Conservation (phyloP, 1,140 invertebrate species). For the Oncopodura yosiiana region DNA sequence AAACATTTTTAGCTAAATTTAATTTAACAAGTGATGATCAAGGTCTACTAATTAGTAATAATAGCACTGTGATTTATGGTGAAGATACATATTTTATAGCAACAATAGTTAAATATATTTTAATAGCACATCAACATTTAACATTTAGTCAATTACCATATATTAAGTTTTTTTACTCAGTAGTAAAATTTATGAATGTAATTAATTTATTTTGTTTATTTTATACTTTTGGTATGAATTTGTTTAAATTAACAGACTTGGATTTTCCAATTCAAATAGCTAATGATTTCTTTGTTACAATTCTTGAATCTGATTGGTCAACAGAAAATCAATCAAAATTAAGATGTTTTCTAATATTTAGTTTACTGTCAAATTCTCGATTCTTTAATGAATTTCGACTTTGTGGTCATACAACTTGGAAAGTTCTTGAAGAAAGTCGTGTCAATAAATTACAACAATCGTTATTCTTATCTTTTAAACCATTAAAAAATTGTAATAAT, state of each 20-base stretch:
- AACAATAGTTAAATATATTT: not conserved
- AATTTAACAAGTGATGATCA: no score
- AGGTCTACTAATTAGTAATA: no score
- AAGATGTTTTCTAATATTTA: not conserved
- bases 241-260: not conserved
- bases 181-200: slow-evolving; percentile 2
- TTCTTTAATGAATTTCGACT: slow-evolving; percentile 4
- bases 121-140: not conserved
- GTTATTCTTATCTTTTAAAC: no score
- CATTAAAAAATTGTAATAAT: not conserved
- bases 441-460: not conserved
- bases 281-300: not conserved
- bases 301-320: not conserved
- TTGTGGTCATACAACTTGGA: not conserved
- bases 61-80: no score
- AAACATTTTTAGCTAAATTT: no score
- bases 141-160: slow-evolving; percentile 8
- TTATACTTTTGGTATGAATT: not conserved
- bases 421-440: not conserved
- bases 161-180: not conserved
- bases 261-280: slow-evolving; percentile 6
- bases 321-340: not conserved
- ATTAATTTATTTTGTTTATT: not conserved
- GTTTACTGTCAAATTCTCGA: slow-evolving; percentile 2
- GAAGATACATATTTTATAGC: no score